Base-by-base conservation (phyloP, 1,140 invertebrate genomes). In the Drosophila ficusphila region DNA sequence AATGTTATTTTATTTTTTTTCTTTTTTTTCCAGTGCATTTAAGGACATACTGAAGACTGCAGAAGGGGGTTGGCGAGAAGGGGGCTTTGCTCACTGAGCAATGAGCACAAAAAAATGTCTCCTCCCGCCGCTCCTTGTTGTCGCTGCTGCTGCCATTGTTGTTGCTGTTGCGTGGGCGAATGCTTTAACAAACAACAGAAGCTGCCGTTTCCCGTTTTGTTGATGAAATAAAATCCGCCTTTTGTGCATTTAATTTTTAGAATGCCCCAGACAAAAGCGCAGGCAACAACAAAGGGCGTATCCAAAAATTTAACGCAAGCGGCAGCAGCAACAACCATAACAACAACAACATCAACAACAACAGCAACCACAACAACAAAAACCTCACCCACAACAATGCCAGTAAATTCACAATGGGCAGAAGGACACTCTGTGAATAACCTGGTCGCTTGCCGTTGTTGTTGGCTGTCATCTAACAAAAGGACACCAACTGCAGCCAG, bases 231-330 rank as follows among this genome's bases (percentile, higher is more conserved):
- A 88, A 88, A 89, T 88, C 83, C 82, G 78, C 83, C 82, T 89
- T 88, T 88, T 88, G 82, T 88, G 82, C 83, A 88, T 88, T 88
- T 88, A 88, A 88, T 88, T 89, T 82, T 88, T 89, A 79, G 78
- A 82, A 88, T 82, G 56, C n/a, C 56, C 57, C 76, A 81, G 79
- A 86, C 81, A 86, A 86, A 73, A 74, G 81, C 82, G 77, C 73
- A 77, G 81, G 76, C 82, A 86, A 68, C 82, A 86, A 86, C 77
- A 86, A 86, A 88, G 81, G 81, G 81, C 81, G 81, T 86, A 74
- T 51, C 77, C 69, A 71, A 71, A 74, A 76, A 86, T 81, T 72
- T 79, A 85, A 86, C 81, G 76, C 65, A 60, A 67, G 34, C 44
- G 56, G 19, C 64, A 56, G 29, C 56, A 29, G 9, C 27, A 29